Evolutionary conservation across 2,888 invertebrate genomes (phyloP).

Genomic region (Xylota segnis): DNA sequence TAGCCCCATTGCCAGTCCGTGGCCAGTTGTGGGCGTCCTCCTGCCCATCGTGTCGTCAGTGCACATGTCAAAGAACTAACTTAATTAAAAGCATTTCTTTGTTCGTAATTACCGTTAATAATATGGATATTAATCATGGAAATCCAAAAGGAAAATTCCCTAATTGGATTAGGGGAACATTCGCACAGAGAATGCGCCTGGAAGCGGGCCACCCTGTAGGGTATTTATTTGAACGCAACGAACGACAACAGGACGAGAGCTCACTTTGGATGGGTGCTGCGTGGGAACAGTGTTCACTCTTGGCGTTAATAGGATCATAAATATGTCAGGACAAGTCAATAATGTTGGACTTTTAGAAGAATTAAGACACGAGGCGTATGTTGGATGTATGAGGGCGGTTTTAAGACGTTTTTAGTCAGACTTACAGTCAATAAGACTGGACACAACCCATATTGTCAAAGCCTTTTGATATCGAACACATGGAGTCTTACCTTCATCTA

Average conservation of each 20-base stretch:
- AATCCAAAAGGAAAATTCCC: constrained; percentile 43
- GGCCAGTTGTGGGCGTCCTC: not conserved
- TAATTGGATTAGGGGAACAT: constrained; percentile 55
- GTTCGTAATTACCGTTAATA: constrained; percentile 63
- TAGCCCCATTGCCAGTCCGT: not conserved
- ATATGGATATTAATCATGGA: constrained; percentile 62
- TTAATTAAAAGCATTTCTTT: constrained; percentile 68
- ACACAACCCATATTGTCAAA: too few relatives aligned
- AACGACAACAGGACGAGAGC: not conserved
- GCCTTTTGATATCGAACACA: too few relatives aligned
- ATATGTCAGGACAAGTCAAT: constrained; percentile 9
- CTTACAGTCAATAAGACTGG: too few relatives aligned
- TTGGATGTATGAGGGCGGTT: too few relatives aligned
- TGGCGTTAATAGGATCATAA: constrained; percentile 18
- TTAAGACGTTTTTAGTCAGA: too few relatives aligned
- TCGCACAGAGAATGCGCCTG: constrained; percentile 3
- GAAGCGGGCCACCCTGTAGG: not conserved
- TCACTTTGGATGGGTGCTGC: not conserved
- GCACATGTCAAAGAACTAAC: constrained; percentile 65
- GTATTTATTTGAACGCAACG: not conserved
- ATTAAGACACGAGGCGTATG: too few relatives aligned
- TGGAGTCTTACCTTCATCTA: too few relatives aligned
- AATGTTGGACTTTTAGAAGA: not conserved
- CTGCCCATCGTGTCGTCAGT: not conserved
- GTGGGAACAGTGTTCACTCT: not conserved